phyloP scores from a whole-genome alignment of 2,113 vertebrate genomes.

The Oryzias curvinotus region DNA sequence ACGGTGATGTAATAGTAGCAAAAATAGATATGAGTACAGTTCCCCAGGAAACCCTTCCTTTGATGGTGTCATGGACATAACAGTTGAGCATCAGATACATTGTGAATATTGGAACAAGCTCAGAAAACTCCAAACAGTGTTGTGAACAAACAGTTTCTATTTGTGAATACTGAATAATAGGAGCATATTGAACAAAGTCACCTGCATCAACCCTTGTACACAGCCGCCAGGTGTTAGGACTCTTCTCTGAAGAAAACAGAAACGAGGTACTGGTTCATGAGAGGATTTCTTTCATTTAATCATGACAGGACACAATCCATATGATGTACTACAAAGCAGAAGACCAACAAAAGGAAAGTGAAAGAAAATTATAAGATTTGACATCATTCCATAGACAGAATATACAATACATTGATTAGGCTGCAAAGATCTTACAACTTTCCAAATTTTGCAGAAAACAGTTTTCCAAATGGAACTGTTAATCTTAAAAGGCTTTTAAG shows the following conservation, averaged over 20 bases:
- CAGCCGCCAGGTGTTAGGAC: slow-evolving; percentile 1
- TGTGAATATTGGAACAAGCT: no score
- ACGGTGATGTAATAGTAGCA: no score
- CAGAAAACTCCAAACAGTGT: no score
- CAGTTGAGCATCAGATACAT: no score
- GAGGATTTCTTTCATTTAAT: slow-evolving; percentile 31
- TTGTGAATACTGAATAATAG: no score
- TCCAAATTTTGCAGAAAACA: slow-evolving; percentile 3
- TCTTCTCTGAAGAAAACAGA: slow-evolving; percentile 11
- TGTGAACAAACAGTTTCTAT: no score
- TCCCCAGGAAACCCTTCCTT: no score
- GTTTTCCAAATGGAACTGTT: no score
- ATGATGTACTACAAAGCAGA: slow-evolving; percentile 26
- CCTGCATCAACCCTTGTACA: not conserved
- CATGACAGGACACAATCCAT: slow-evolving; percentile 3
- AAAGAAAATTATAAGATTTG: slow-evolving; percentile 14
- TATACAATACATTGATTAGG: not conserved
- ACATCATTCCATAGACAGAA: slow-evolving; percentile 19
- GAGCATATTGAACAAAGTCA: no score
- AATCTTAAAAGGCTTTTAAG: no score
- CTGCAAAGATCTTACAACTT: not conserved
- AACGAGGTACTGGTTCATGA: slow-evolving; percentile 13
- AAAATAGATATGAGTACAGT: no score
- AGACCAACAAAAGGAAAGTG: slow-evolving; percentile 9
- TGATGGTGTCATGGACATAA: no score